These are phyloP conservation scores for Emesis furor DNA, from an alignment of 2,888 invertebrate genomes.

Conservation along the genomic window DNA sequence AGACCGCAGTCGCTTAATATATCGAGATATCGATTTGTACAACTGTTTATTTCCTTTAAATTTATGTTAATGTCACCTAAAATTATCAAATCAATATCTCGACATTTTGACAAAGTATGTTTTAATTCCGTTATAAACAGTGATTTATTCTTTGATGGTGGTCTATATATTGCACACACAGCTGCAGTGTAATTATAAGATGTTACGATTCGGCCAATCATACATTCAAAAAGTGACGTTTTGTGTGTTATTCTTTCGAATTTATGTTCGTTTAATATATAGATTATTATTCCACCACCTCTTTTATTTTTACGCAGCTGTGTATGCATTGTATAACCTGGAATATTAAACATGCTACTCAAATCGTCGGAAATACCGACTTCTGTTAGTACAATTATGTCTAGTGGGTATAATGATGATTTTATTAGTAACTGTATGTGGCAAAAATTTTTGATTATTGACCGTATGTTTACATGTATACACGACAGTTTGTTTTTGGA, in stretches of 20 bases:
- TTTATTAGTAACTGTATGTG: too few relatives aligned
- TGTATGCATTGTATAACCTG: slow-evolving; percentile 41
- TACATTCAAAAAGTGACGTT: not conserved
- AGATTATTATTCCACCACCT: slow-evolving; percentile 37
- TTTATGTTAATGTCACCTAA: not conserved
- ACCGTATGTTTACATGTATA: too few relatives aligned
- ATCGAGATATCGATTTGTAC: too few relatives aligned
- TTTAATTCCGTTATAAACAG: not conserved
- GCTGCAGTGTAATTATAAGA: too few relatives aligned
- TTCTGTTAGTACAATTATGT: slow-evolving; percentile 23
- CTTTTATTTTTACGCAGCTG: slow-evolving; percentile 35
- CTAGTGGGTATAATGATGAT: slow-evolving; percentile 2
- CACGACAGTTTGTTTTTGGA: too few relatives aligned
- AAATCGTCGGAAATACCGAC: slow-evolving; percentile 12
- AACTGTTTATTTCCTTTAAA: too few relatives aligned
- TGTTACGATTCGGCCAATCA: not conserved
- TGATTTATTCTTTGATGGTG: not conserved
- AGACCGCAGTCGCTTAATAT: too few relatives aligned
- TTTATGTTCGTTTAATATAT: slow-evolving; percentile 28
- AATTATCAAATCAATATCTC: not conserved
- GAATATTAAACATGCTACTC: slow-evolving; percentile 23
- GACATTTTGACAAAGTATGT: not conserved
- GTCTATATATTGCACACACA: too few relatives aligned
- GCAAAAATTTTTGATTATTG: too few relatives aligned
- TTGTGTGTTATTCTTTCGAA: not conserved